phyloP scores from a whole-genome alignment of 2,113 vertebrate genomes.

The Austrofundulus limnaeus region DNA sequence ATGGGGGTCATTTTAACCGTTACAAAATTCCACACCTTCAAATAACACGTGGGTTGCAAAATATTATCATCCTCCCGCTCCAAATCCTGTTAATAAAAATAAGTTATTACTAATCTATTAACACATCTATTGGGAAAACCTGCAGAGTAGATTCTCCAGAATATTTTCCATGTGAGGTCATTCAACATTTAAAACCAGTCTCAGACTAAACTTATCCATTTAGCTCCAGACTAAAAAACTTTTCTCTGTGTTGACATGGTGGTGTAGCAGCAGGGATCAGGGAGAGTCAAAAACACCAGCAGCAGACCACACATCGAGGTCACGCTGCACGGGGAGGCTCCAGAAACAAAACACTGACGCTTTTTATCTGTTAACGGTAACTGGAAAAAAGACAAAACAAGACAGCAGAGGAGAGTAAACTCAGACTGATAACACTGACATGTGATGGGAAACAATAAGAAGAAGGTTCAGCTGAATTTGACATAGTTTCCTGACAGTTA shows the following conservation, averaged over 20 bases:
- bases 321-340: constrained; percentile 23
- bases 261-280: too few species aligned
- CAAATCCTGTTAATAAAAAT: neutral
- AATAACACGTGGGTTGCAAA: constrained; percentile 60
- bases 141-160: neutral
- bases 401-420: constrained; percentile 10
- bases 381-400: constrained; percentile 23
- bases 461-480: neutral
- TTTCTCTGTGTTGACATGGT: constrained; percentile 16
- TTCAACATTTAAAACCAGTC: neutral
- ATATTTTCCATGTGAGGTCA: constrained; percentile 15
- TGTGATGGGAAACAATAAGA: neutral
- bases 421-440: constrained; percentile 21
- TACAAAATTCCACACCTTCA: constrained; percentile 75
- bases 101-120: neutral
- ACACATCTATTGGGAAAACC: constrained; percentile 9
- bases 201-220: constrained; percentile 26
- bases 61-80: constrained; percentile 13
- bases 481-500: neutral
- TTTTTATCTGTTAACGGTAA: constrained; percentile 50
- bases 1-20: constrained; percentile 57
- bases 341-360: constrained; percentile 37
- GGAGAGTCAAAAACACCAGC: constrained; percentile 16
- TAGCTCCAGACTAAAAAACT: constrained; percentile 21
- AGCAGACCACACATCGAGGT: constrained; percentile 51